These are phyloP conservation scores for Taenioides sp. DNA, from an alignment of 2,797 vertebrate genomes.

Conservation along the genomic window DNA sequence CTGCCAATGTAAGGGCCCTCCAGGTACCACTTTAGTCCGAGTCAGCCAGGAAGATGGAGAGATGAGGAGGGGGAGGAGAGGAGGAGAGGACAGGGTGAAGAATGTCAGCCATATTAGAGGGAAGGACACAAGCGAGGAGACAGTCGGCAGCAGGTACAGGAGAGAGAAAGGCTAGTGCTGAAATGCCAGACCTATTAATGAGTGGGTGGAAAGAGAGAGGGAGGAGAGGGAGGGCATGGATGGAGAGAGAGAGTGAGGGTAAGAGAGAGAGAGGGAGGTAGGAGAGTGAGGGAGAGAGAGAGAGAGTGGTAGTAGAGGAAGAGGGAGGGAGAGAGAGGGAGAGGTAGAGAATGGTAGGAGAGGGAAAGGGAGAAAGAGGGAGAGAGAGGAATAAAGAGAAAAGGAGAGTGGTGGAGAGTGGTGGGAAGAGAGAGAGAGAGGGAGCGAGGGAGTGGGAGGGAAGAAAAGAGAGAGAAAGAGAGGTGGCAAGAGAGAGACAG, in stretches of 20 bases:
- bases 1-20: conserved; percentile 53
- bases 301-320: too few relatives aligned
- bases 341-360: too few relatives aligned
- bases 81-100: conserved; percentile 40
- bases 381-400: neutral
- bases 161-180: conserved; percentile 23
- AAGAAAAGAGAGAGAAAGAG: too few relatives aligned
- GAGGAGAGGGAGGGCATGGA: neutral
- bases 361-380: neutral
- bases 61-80: conserved; percentile 1
- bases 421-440: too few relatives aligned
- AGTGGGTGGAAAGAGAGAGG: conserved; percentile 35
- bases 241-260: conserved; percentile 2
- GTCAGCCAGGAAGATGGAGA: conserved; percentile 45
- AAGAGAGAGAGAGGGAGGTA: too few relatives aligned
- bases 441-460: too few relatives aligned
- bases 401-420: too few relatives aligned
- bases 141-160: conserved; percentile 20
- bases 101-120: conserved; percentile 63
- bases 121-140: conserved; percentile 45
- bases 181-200: conserved; percentile 64
- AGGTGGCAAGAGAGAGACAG: neutral
- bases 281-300: neutral
- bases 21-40: conserved; percentile 54
- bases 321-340: too few relatives aligned